Evolutionary conservation across 2,888 invertebrate genomes (phyloP).

Genomic region (Agriopis leucophaearia): DNA sequence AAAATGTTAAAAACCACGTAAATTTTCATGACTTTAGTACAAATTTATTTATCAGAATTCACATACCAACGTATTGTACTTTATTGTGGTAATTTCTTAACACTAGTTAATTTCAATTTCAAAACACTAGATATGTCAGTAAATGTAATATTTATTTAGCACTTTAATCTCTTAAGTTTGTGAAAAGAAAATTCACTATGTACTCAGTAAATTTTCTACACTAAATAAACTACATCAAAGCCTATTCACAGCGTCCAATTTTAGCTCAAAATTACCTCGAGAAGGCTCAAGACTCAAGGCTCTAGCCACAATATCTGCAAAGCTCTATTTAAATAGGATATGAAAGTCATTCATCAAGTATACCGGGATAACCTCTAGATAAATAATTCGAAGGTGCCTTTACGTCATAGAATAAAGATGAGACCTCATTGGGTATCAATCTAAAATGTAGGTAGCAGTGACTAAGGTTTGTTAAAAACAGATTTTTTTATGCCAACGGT

Average conservation of each 20-base stretch:
- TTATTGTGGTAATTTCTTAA: too few species aligned
- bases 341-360: slow-evolving; percentile 66
- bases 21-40: too few species aligned
- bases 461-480: slow-evolving; percentile 6
- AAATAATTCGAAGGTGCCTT: slow-evolving; percentile 71
- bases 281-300: slow-evolving; percentile 35
- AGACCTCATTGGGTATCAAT: slow-evolving; percentile 66
- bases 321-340: slow-evolving; percentile 51
- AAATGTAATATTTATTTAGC: too few species aligned
- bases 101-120: too few species aligned
- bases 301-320: slow-evolving; percentile 35
- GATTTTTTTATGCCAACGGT: too few species aligned
- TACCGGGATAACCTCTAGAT: slow-evolving; percentile 64
- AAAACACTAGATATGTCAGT: too few species aligned
- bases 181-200: too few species aligned
- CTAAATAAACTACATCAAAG: slow-evolving; percentile 3
- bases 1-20: too few species aligned
- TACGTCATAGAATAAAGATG: slow-evolving; percentile 78
- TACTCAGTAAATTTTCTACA: neutral
- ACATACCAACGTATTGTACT: too few species aligned
- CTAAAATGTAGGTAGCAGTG: slow-evolving; percentile 15
- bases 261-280: slow-evolving; percentile 28
- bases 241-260: slow-evolving; percentile 25
- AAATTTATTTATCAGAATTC: too few species aligned
- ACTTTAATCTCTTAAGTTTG: too few species aligned